Percentiles rank a stretch among this genome's conserved stretches.
phyloP scores from a whole-genome alignment of 2,888 invertebrate genomes.

The Eumacrocentrus americanus region DNA sequence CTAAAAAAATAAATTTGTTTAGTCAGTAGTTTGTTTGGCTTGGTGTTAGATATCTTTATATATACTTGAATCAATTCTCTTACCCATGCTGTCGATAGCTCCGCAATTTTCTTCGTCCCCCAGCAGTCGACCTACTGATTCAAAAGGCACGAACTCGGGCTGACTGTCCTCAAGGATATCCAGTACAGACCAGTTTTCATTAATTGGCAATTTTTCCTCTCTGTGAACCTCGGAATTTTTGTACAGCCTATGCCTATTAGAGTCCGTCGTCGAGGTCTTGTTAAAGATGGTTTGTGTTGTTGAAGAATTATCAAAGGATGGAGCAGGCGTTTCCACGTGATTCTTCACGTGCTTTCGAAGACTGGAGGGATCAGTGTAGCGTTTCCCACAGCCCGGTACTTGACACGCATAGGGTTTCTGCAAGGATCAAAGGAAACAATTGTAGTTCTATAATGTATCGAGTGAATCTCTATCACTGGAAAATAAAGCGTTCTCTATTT shows the following conservation, averaged over 20 bases:
- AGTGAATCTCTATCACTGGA: too few relatives aligned
- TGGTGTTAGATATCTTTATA: too few relatives aligned
- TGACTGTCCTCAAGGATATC: conserved; percentile 44
- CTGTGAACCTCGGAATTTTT: background rate
- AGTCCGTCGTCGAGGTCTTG: background rate
- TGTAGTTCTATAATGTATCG: too few relatives aligned
- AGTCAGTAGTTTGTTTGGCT: too few relatives aligned
- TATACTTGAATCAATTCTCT: conserved; percentile 24
- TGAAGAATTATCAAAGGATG: background rate
- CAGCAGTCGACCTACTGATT: conserved; percentile 51
- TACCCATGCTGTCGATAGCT: conserved; percentile 45
- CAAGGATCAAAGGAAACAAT: too few relatives aligned
- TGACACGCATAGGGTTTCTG: conserved; percentile 95
- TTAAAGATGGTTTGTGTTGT: background rate
- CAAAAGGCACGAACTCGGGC: conserved; percentile 56
- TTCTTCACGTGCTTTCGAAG: conserved; percentile 92
- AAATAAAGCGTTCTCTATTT: too few relatives aligned
- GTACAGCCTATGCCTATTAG: background rate
- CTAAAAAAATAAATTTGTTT: too few relatives aligned
- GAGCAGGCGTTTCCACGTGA: conserved; percentile 61
- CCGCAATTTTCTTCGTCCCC: conserved; percentile 43
- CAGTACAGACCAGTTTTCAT: conserved; percentile 4
- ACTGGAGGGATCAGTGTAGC: conserved; percentile 94
- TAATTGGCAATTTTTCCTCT: background rate
- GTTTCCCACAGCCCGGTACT: conserved; percentile 83